Evolutionary conservation across 2,113 vertebrate species (phyloP).

Genomic region (Xiphorhynchus elegans): DNA sequence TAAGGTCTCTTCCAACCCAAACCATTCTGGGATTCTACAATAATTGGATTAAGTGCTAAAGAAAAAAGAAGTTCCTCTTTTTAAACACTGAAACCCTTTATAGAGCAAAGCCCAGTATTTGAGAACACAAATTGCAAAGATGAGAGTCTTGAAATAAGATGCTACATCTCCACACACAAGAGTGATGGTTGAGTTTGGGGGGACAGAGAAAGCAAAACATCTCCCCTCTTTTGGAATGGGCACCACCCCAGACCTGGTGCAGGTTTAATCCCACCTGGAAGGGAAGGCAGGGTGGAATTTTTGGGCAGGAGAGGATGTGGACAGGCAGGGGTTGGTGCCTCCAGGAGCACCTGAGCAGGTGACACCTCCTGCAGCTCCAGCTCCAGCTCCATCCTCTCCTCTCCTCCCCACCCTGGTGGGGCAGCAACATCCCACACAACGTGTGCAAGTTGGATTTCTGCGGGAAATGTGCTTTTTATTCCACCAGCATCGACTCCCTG

Average conservation of each 20-base stretch:
- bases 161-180: fast-evolving
- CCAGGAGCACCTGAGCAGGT: not conserved
- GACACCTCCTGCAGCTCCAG: not conserved
- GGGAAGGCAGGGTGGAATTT: not conserved
- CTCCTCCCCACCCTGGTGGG: not conserved
- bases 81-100: not conserved
- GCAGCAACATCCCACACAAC: not conserved
- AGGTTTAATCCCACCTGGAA: not conserved
- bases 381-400: fast-evolving
- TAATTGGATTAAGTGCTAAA: not conserved
- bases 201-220: fast-evolving
- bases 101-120: not conserved
- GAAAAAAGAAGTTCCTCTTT: not conserved
- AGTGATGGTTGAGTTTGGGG: not conserved
- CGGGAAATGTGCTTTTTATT: not conserved
- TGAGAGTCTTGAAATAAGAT: fast-evolving
- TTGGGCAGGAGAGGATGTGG: not conserved
- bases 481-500: not conserved
- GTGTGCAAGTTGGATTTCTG: not conserved
- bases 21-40: not conserved
- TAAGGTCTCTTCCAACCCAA: not conserved
- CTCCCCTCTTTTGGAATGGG: not conserved
- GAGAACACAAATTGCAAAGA: not conserved
- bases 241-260: fast-evolving
- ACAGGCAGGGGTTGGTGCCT: not conserved